Conservation (phyloP, 2,797 vertebrate species). For the Halcyon chelicuti region DNA sequence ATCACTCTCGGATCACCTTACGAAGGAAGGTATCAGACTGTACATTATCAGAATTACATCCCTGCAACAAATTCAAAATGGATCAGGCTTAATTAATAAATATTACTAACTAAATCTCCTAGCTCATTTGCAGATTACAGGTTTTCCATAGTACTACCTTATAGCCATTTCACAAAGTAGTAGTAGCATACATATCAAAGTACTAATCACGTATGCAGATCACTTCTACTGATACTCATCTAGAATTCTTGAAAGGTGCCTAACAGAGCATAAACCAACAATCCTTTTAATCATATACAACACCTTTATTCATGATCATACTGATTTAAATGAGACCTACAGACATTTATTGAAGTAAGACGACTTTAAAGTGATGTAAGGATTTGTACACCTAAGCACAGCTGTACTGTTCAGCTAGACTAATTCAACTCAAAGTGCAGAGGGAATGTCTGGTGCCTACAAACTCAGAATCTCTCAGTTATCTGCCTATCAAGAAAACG, state of each 20-base stretch:
- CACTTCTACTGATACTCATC: conserved; percentile 2
- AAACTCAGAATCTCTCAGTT: neutral
- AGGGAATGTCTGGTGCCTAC: neutral
- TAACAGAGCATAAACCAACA: neutral
- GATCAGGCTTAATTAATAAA: neutral
- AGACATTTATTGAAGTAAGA: neutral
- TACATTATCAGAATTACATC: neutral
- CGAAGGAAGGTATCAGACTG: neutral
- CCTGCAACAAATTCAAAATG: neutral
- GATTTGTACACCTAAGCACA: neutral
- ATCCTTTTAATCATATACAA: neutral
- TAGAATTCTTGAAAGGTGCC: neutral
- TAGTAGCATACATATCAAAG: conserved; percentile 8
- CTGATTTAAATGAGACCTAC: neutral
- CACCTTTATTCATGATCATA: neutral
- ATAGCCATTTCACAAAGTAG: neutral
- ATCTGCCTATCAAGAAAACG: neutral
- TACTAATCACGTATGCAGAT: conserved; percentile 32
- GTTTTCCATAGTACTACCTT: neutral
- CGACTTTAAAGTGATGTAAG: neutral
- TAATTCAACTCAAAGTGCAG: neutral
- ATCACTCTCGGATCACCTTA: neutral
- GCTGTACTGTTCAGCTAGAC: neutral
- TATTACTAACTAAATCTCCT: neutral
- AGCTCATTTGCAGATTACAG: conserved; percentile 27